These are phyloP conservation scores for Enteromius viviparus DNA, from an alignment of 2,797 vertebrate species.

Conservation along the genomic window DNA sequence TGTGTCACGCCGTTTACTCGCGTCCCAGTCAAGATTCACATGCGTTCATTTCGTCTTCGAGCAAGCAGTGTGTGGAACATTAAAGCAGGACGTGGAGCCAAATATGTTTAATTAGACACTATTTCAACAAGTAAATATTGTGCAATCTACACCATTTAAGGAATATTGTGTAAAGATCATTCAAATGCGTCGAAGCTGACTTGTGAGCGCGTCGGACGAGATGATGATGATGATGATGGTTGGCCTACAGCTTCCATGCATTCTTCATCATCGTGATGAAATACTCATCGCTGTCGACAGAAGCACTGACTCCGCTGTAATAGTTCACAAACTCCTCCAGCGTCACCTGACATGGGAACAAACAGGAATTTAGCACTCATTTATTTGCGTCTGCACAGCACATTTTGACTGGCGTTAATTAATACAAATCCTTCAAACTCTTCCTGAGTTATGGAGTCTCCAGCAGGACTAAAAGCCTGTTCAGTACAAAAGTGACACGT, in stretches of 20 bases:
- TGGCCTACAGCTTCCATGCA: slow-evolving; percentile 66
- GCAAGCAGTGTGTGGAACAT: not conserved
- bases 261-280: slow-evolving; percentile 71
- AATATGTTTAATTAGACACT: slow-evolving; percentile 20
- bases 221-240: not conserved
- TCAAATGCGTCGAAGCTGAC: not conserved
- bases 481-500: no score
- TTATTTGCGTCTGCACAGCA: no score
- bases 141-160: not conserved
- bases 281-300: slow-evolving; percentile 74
- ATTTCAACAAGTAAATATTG: slow-evolving; percentile 18
- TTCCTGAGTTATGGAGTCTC: no score
- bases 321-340: slow-evolving; percentile 79
- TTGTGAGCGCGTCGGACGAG: not conserved
- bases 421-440: no score
- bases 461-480: no score
- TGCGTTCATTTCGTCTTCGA: slow-evolving; percentile 3
- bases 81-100: not conserved
- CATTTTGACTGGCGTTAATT: no score
- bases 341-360: slow-evolving; percentile 70
- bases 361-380: not conserved
- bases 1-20: not conserved
- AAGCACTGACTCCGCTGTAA: slow-evolving; percentile 77
- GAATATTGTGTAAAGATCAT: not conserved
- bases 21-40: slow-evolving; percentile 5